These are phyloP conservation scores for Drosophila watanabei DNA, from an alignment of 1,140 invertebrate species.

Conservation along the genomic window DNA sequence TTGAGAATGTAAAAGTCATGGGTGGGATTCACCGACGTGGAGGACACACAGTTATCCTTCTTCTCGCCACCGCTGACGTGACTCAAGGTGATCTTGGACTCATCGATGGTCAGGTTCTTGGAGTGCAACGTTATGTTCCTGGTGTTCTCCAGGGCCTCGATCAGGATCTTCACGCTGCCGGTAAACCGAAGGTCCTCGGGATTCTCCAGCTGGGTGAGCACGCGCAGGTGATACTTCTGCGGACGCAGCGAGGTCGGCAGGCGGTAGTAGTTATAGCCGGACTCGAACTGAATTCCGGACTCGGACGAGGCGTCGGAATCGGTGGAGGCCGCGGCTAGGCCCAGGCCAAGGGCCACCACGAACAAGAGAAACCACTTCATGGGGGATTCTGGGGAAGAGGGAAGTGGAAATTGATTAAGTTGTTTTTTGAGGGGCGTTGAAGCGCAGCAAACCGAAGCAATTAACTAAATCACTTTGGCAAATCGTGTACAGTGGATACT, in stretches of 20 bases:
- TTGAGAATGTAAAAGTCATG: conserved; percentile 90
- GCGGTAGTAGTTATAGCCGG: conserved; percentile 86
- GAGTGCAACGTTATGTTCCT: conserved; percentile 90
- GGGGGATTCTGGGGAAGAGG: conserved; percentile 38
- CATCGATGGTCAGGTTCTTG: conserved; percentile 87
- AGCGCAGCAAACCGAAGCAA: conserved; percentile 43
- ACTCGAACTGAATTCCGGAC: neutral
- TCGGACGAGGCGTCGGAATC: neutral
- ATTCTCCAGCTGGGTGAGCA: conserved; percentile 88
- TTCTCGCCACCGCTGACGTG: conserved; percentile 67
- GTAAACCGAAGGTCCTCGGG: conserved; percentile 87
- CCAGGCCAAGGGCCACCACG: conserved; percentile 55
- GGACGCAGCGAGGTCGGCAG: conserved; percentile 89
- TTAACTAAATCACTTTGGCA: conserved; percentile 65
- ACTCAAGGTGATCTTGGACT: conserved; percentile 84
- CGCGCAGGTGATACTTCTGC: conserved; percentile 89
- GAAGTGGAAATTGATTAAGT: conserved; percentile 2
- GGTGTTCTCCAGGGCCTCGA: conserved; percentile 87
- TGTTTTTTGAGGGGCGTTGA: conserved; percentile 17
- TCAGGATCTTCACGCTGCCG: conserved; percentile 88
- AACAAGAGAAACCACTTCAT: conserved; percentile 66
- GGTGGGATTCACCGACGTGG: conserved; percentile 86
- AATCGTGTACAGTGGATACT: conserved; percentile 16
- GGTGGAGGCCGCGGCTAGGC: conserved; percentile 23
- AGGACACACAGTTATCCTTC: conserved; percentile 56